phyloP scores from a whole-genome alignment of 1,140 invertebrate genomes.

The Drosophila neocordata region DNA sequence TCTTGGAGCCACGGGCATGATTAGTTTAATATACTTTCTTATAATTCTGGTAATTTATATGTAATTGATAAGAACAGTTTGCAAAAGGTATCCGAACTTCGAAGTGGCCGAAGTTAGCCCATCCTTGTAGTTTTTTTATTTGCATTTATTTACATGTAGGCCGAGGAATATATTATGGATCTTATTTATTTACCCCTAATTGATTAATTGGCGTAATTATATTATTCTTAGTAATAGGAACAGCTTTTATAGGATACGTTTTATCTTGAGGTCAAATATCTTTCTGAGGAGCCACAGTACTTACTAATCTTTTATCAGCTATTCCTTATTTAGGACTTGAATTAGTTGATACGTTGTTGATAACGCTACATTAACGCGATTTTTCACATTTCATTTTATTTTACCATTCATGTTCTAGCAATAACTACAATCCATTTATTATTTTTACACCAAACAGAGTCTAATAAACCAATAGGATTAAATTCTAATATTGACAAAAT shows the following conservation, averaged over 20 bases:
- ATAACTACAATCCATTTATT: constrained; percentile 85
- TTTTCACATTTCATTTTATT: constrained; percentile 88
- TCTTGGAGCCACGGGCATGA: too few relatives aligned
- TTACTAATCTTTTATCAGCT: constrained; percentile 88
- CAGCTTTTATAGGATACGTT: constrained; percentile 88
- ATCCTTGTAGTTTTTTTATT: too few relatives aligned
- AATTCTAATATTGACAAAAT: constrained; percentile 86
- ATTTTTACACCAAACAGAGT: constrained; percentile 86
- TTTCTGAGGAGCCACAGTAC: constrained; percentile 88
- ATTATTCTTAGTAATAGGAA: constrained; percentile 86
- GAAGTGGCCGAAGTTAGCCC: too few relatives aligned
- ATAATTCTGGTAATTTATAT: too few relatives aligned
- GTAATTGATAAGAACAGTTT: too few relatives aligned
- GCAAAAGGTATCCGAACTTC: too few relatives aligned
- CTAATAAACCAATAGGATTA: constrained; percentile 85
- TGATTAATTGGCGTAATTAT: constrained; percentile 84
- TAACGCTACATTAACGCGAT: constrained; percentile 88
- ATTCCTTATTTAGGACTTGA: constrained; percentile 86
- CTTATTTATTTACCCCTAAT: too few relatives aligned
- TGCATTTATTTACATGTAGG: too few relatives aligned
- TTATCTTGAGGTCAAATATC: constrained; percentile 88
- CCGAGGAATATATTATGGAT: too few relatives aligned
- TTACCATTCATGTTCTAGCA: constrained; percentile 86
- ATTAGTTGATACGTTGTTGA: constrained; percentile 87
- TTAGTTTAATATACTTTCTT: too few relatives aligned